Conservation (phyloP, 2,888 invertebrate species). For the Hymenopus coronatus region DNA sequence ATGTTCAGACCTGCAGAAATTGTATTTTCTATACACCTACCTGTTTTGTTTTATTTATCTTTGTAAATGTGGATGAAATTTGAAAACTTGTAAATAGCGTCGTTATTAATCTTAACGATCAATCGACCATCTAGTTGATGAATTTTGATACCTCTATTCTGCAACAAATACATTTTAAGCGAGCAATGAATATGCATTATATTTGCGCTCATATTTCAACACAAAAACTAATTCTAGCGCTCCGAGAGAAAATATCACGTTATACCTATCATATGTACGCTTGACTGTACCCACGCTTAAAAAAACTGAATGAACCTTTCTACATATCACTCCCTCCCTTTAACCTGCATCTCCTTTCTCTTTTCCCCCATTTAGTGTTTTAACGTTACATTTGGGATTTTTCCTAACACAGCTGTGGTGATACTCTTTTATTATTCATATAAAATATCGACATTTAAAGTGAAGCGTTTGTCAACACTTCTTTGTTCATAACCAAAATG, state of each 20-base stretch:
- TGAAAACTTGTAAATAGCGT: no score
- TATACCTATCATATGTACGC: background rate
- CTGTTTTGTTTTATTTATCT: no score
- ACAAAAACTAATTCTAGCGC: background rate
- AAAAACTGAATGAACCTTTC: background rate
- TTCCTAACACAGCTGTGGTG: background rate
- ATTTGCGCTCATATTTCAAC: background rate
- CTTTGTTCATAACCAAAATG: no score
- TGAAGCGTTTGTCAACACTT: background rate
- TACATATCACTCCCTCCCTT: background rate
- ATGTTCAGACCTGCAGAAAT: no score
- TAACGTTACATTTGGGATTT: background rate
- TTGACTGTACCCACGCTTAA: background rate
- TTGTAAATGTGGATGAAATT: no score
- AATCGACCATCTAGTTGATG: no score
- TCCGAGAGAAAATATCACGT: background rate
- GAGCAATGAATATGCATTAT: background rate
- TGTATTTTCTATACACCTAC: no score
- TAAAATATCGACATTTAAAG: background rate
- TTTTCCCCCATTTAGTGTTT: background rate
- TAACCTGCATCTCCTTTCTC: background rate
- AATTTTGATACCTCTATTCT: no score
- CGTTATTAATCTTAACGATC: no score
- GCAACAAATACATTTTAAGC: no score
- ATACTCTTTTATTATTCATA: background rate